Evolutionary conservation across 2,797 vertebrate genomes (phyloP).

Genomic region (Semotilus atromaculatus): DNA sequence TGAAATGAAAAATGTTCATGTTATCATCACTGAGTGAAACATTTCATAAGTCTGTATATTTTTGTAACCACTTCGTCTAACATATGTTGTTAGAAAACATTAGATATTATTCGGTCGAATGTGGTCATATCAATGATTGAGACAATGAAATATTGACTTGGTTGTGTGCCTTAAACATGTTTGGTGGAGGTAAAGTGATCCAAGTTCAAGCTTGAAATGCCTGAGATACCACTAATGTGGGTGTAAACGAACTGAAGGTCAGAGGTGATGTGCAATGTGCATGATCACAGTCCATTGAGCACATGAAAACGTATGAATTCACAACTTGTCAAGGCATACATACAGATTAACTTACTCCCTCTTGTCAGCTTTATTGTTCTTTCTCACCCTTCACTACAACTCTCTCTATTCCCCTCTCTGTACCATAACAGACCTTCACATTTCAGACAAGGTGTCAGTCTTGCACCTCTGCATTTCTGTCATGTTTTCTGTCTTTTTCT

Average conservation of each 20-base stretch:
- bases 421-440: slow-evolving; percentile 43
- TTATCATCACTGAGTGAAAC: background rate
- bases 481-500: slow-evolving; percentile 39
- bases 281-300: background rate
- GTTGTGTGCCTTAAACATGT: background rate
- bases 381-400: background rate
- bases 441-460: slow-evolving; percentile 59
- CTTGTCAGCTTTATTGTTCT: slow-evolving; percentile 14
- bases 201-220: background rate
- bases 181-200: background rate
- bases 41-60: background rate
- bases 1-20: background rate
- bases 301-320: background rate
- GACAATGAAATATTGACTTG: slow-evolving; percentile 18
- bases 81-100: background rate
- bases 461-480: slow-evolving; percentile 48
- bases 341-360: slow-evolving; percentile 32
- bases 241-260: slow-evolving; percentile 8
- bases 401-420: slow-evolving; percentile 3
- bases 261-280: background rate
- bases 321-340: slow-evolving; percentile 5
- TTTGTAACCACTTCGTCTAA: background rate
- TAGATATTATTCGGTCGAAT: background rate
- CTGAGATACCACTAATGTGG: background rate
- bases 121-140: slow-evolving; percentile 5